A percentile compares a stretch with the other conserved stretches of the same genome.
Evolutionary conservation across 2,113 vertebrate genomes (phyloP).

Genomic region (Phainopepla nitens): DNA sequence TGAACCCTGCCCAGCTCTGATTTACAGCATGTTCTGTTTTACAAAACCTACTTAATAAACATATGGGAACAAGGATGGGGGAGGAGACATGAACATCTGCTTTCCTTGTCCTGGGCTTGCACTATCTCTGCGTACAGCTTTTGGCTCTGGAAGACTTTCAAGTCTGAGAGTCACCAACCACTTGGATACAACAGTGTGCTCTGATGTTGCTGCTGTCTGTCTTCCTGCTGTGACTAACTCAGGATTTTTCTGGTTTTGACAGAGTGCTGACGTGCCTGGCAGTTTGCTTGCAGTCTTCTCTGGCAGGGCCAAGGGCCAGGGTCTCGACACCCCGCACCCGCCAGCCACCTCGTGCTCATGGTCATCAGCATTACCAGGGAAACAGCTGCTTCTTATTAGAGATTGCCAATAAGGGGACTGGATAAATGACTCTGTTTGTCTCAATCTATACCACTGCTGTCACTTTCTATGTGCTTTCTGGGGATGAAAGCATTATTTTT

Average conservation of each 20-base stretch:
- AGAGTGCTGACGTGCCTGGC: background rate
- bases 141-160: background rate
- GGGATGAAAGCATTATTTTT: background rate
- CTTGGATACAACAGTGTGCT: background rate
- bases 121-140: background rate
- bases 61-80: background rate
- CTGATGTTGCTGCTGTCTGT: constrained; percentile 9
- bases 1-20: background rate
- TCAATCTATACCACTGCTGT: background rate
- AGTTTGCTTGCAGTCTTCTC: background rate
- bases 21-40: background rate
- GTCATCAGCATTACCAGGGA: background rate
- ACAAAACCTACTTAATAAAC: background rate
- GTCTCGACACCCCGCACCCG: background rate
- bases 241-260: constrained; percentile 15
- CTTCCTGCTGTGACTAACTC: background rate
- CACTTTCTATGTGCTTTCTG: background rate
- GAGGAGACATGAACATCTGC: background rate
- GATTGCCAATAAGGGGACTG: background rate
- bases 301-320: background rate
- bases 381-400: background rate
- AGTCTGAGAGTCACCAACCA: constrained; percentile 14
- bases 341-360: background rate
- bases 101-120: constrained; percentile 24
- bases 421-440: background rate